phyloP scores from a whole-genome alignment of 2,797 vertebrate genomes.

The Chanos chanos region DNA sequence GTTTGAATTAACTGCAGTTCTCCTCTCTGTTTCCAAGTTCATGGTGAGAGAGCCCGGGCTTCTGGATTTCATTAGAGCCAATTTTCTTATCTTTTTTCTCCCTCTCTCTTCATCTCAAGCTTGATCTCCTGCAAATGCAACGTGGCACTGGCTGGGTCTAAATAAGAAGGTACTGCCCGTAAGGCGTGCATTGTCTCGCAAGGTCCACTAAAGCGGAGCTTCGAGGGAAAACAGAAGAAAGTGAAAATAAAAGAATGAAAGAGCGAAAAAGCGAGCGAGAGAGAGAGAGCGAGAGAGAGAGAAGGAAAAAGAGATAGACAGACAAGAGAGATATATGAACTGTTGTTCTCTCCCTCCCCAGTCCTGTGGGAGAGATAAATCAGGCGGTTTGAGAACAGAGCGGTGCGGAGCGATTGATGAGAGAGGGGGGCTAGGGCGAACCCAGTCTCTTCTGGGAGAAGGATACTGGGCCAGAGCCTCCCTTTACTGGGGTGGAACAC shows the following conservation, averaged over 20 bases:
- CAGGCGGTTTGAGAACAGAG: constrained; percentile 64
- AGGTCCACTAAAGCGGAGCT: constrained; percentile 37
- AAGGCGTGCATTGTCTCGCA: constrained; percentile 68
- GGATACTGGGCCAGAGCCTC: constrained; percentile 12
- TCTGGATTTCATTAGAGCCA: constrained; percentile 93
- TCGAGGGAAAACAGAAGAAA: constrained; percentile 23
- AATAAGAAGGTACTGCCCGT: constrained; percentile 77
- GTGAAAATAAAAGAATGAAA: background rate
- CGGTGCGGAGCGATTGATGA: constrained; percentile 62
- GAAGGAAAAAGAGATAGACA: background rate
- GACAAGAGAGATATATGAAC: constrained; percentile 53
- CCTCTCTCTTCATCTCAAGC: constrained; percentile 76
- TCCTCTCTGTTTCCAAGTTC: constrained; percentile 81
- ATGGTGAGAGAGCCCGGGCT: constrained; percentile 78
- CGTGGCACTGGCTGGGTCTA: constrained; percentile 76
- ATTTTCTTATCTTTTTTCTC: constrained; percentile 92
- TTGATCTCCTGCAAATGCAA: constrained; percentile 86
- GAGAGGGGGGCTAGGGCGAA: constrained; percentile 19
- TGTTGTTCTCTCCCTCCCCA: constrained; percentile 52
- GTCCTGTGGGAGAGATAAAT: constrained; percentile 64
- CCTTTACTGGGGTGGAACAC: constrained; percentile 4
- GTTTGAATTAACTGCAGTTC: constrained; percentile 91
- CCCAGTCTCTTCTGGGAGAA: background rate
- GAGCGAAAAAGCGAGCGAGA: background rate
- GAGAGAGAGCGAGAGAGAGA: background rate